phyloP scores from a whole-genome alignment of 2,888 invertebrate species.

The Ornithoptera priamus region DNA sequence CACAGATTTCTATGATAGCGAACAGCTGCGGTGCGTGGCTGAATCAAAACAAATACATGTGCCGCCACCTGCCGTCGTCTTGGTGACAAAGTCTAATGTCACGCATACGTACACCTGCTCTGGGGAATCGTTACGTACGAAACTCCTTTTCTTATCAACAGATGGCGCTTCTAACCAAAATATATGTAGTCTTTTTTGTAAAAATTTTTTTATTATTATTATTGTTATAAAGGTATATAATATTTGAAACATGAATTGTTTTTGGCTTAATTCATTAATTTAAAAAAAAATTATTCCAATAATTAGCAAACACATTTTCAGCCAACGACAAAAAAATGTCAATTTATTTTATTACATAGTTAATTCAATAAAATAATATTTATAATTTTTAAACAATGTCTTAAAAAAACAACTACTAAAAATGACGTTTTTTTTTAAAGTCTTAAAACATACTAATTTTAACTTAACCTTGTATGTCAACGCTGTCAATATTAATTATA shows the following conservation, averaged over 20 bases:
- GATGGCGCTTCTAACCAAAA: neutral
- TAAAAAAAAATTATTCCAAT: no score
- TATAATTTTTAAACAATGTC: no score
- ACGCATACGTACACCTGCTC: neutral
- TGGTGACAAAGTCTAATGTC: neutral
- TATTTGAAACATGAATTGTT: no score
- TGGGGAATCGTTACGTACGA: neutral
- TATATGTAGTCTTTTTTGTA: neutral
- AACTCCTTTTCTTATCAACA: neutral
- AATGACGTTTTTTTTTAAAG: no score
- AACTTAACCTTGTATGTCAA: neutral
- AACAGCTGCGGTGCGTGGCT: slow-evolving; percentile 70
- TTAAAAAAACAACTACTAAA: no score
- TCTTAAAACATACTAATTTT: no score
- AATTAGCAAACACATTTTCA: no score
- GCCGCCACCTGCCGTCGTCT: slow-evolving; percentile 51
- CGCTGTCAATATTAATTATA: neutral
- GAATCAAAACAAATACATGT: slow-evolving; percentile 74
- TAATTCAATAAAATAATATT: no score
- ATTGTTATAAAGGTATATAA: no score
- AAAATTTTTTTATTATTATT: neutral
- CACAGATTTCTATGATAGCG: slow-evolving; percentile 77
- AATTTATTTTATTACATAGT: no score
- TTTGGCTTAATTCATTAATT: no score
- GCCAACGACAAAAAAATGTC: no score